Conservation (phyloP, 2,888 invertebrate genomes). For the Hedya salicella region DNA sequence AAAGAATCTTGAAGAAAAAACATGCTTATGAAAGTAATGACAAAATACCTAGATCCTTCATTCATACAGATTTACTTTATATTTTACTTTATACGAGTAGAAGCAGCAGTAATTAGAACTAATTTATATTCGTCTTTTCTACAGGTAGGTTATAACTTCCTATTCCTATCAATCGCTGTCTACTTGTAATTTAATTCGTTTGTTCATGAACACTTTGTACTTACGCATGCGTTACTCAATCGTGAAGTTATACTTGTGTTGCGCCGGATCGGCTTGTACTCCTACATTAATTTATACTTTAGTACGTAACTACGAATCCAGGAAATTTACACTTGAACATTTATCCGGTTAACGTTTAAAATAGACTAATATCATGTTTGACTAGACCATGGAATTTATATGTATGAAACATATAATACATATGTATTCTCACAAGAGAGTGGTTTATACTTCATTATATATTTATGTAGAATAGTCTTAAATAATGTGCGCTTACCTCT, state of each 20-base stretch:
- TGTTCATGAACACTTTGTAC: constrained; percentile 6
- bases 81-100: background rate
- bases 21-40: too few relatives aligned
- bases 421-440: background rate
- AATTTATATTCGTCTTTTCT: constrained; percentile 29
- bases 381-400: constrained; percentile 33
- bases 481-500: too few relatives aligned
- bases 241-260: background rate
- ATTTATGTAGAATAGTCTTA: too few relatives aligned
- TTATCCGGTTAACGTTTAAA: constrained; percentile 29
- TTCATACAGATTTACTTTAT: too few relatives aligned
- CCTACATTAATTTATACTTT: constrained; percentile 2
- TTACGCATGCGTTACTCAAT: constrained; percentile 1
- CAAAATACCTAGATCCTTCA: too few relatives aligned
- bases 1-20: too few relatives aligned
- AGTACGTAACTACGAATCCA: constrained; percentile 22
- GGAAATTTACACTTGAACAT: constrained; percentile 29
- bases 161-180: constrained; percentile 15
- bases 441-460: background rate
- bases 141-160: constrained; percentile 23
- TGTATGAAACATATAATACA: constrained; percentile 10
- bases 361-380: constrained; percentile 32
- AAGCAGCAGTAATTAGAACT: constrained; percentile 13
- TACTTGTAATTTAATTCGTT: constrained; percentile 25
- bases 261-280: too few relatives aligned